Base-by-base conservation (phyloP, 2,113 vertebrate species). In the Dromaius novaehollandiae region DNA sequence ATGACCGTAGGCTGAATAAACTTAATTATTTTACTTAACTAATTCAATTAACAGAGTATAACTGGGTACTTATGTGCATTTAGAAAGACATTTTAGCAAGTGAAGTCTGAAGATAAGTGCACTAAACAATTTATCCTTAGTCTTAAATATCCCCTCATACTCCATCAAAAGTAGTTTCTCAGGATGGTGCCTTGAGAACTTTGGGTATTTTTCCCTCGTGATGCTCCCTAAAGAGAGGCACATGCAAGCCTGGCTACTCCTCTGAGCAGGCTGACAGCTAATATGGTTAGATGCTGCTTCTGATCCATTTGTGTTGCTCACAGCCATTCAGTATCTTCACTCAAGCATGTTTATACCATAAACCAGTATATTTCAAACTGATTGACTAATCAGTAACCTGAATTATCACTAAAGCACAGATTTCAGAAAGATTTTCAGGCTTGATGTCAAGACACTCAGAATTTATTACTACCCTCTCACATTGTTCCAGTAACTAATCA, bases 181-280 rank as follows among this genome's bases (percentile, higher is more conserved):
- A 17, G 30, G 22, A 82, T 55, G 11, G 6, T 2, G 1, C 15
- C 7, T 48, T 18, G 74, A 30, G 40, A 79, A 15, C 0, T 19
- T 10, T 13, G 20, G 40, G 6, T 11, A 34, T 30, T 77, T 36
- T 65, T 71, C 17, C 17, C 18, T 18, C 38, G 30, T 71, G 44
- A 36, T n/a, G 2, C 30, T 6, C 17, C 19, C 8, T 19, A 11
- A n/a, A n/a, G 19, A 22, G 17, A 65, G n/a, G 8, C 7, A 9
- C 6, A 4, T 4, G 42, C 7, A 0, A 25, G 22, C 9, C 40
- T 4, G 40, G 24, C 12, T 69, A 19, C 18, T 6, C 46, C 53
- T n/a, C 73, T 11, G 38, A 28, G 80, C 75, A 36, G 22, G 36
- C 17, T 3, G 0, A 8, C 26, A n/a, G 22, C 53, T 7, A 4